Percentiles rank a stretch among this genome's conserved stretches.
phyloP scores from a whole-genome alignment of 2,888 invertebrate species.

The Gisinianus flammeolus region DNA sequence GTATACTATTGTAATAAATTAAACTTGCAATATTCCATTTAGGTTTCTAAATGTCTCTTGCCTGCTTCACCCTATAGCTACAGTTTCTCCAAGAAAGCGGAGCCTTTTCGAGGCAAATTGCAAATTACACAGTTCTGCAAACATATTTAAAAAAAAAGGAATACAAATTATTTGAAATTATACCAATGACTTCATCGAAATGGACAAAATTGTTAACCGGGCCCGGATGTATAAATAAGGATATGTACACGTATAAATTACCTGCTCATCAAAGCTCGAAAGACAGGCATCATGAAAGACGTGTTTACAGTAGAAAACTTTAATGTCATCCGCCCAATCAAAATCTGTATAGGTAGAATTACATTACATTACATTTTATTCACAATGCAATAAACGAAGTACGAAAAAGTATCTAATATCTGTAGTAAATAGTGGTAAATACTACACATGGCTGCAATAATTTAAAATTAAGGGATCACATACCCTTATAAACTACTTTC shows the following conservation, averaged over 20 bases:
- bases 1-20: too few relatives aligned
- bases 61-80: too few relatives aligned
- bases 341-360: constrained; percentile 66
- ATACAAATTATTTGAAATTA: constrained; percentile 11
- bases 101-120: constrained; percentile 60
- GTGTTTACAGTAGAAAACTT: constrained; percentile 88
- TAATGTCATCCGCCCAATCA: constrained; percentile 72
- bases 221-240: not conserved
- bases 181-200: not conserved
- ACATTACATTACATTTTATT: not conserved
- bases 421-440: not conserved
- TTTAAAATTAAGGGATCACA: too few relatives aligned
- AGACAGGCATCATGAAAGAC: constrained; percentile 86
- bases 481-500: constrained; percentile 75
- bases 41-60: too few relatives aligned
- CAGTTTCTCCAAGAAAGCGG: constrained; percentile 55
- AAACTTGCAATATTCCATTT: too few relatives aligned
- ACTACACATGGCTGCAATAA: too few relatives aligned
- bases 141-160: constrained; percentile 58
- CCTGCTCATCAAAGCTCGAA: constrained; percentile 61
- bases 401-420: not conserved
- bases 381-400: not conserved
- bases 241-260: constrained; percentile 15
- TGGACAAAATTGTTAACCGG: not conserved
- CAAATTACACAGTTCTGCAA: constrained; percentile 68